Base-by-base conservation (phyloP, 2,888 invertebrate genomes). In the Ennomos fuscantarius region DNA sequence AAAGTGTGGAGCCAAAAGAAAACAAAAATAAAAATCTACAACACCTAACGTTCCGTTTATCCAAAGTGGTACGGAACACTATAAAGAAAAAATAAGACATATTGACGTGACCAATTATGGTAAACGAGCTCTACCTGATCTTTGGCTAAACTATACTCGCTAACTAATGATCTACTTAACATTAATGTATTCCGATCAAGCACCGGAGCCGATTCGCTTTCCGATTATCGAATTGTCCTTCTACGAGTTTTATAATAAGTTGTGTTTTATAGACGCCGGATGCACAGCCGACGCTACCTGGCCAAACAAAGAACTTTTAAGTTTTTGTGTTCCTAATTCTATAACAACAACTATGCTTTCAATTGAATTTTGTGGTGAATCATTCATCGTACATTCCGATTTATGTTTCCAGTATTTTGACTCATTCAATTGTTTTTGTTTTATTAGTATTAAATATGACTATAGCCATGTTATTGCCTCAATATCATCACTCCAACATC, bases 231-330 rank as follows among this genome's bases (percentile, higher is more conserved):
- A 46, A 52, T 48, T 42, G 57, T 52, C 51, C 50, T 51, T 57
- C 51, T 46, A 39, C 12, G 11, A 44, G 58, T 49, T 13, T 48
- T 45, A 51, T 41, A 40, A 37, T 51, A 45, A 24, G 8, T 37
- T 53, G 52, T 37, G 34, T 41, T 48, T 52, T 41, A 54, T 46
- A 11, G 41, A 34, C 51, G 61, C 62, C 65, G 65, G 65, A 65
- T 55, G 52, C 40, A 34, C 40, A 8, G 10, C 41, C 41, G 41
- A 9, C 53, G 39, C 61, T 65, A 62, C 62, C 65, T 65, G 65
- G 47, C 45, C 54, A 50, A 54, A 66, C 66, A 66, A 66, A 62
- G 44, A 52, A 48, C 55, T 55, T 50, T 40, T 48, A 36, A 42
- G 37, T 50, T 46, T 51, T 51, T 56, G 15, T 55, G 15, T 39